Evolutionary conservation across 1,140 invertebrate genomes (phyloP), one percentile per base, ranked within the genome.

Genomic region (Trachymyrmex cornetzi): DNA sequence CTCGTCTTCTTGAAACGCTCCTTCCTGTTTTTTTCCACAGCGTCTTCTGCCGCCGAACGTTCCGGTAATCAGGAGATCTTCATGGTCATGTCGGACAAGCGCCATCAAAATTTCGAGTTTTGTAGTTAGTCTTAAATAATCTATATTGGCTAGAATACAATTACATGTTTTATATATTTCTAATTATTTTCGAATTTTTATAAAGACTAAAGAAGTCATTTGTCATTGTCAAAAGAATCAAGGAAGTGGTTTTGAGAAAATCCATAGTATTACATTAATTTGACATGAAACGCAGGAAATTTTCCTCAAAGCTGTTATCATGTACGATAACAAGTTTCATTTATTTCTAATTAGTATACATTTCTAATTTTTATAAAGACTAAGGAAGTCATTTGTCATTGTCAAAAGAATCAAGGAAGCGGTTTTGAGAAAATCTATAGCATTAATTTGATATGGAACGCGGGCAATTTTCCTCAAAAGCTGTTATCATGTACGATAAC

Each of bases 1-100:
- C 38, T 86, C 74, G 53, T 85, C 80, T 61, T 82, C 19, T 63
- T 90, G 34, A 30, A 87, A 30, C 59, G 77, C 67, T 24, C 84
- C 79, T 86, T 85, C 14, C 38, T 50, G 38, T 24, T 50, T 11
- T 55, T 44, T 71, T 7, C 22, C 24, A 14, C 3, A 30, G 9
- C 19, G 2, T 50, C 12, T 61, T 24, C 11, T 22, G 5, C 34
- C n/a, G 9, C 22, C 19, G 50, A 38, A 71, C 53, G 12, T 59
- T 72, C 16, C 50, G 34, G 44, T 24, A 27, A 82, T 71, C 79
- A 38, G 48, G 22, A 69, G 50, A 71, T 59, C 34, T 69, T 53
- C 24, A 55, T 59, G 30, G 55, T 80, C 77, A 61, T 59, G 67
- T 74, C 19, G 55, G 12, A 59, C 16, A 30, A 82, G 79, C 50